phyloP scores from a whole-genome alignment of 1,140 invertebrate genomes.

The Leptoteleia sp. region DNA sequence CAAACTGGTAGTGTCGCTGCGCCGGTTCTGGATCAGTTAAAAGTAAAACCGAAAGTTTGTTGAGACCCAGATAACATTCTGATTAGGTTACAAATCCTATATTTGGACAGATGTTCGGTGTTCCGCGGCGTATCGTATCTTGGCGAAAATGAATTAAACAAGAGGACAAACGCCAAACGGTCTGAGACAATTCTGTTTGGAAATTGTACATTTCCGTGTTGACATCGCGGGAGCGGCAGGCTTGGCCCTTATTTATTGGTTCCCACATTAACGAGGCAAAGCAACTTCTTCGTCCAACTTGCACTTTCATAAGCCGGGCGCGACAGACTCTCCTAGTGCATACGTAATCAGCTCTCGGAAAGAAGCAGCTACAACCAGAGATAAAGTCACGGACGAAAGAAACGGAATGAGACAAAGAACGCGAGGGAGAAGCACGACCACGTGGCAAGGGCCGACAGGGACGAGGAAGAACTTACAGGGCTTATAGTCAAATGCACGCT shows the following conservation, averaged over 20 bases:
- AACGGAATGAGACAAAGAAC: conserved; percentile 61
- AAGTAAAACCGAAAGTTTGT: too few species aligned
- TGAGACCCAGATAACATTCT: conserved; percentile 10
- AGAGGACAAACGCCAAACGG: conserved; percentile 16
- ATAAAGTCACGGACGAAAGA: conserved; percentile 59
- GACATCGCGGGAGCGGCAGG: conserved; percentile 38
- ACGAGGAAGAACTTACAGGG: conserved; percentile 62
- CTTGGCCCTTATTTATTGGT: conserved; percentile 58
- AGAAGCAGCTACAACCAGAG: conserved; percentile 57
- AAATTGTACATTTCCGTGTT: conserved; percentile 49
- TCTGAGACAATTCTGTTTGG: conserved; percentile 20
- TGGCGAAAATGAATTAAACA: conserved; percentile 29
- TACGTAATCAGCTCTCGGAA: conserved; percentile 64
- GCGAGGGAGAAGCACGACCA: conserved; percentile 56
- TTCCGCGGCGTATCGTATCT: conserved; percentile 11
- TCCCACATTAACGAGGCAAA: conserved; percentile 63
- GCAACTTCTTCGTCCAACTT: conserved; percentile 59
- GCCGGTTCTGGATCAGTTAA: too few species aligned
- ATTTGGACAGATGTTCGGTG: conserved; percentile 3
- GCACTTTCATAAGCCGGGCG: conserved; percentile 66
- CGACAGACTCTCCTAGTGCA: conserved; percentile 62
- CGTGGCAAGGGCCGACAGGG: conserved; percentile 59
- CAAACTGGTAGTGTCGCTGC: too few species aligned
- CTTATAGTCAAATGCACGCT: conserved; percentile 63
- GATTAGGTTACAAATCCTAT: conserved; percentile 18